These are phyloP conservation scores for Ennomos fuscantarius DNA, from an alignment of 2,888 invertebrate species.

Conservation along the genomic window DNA sequence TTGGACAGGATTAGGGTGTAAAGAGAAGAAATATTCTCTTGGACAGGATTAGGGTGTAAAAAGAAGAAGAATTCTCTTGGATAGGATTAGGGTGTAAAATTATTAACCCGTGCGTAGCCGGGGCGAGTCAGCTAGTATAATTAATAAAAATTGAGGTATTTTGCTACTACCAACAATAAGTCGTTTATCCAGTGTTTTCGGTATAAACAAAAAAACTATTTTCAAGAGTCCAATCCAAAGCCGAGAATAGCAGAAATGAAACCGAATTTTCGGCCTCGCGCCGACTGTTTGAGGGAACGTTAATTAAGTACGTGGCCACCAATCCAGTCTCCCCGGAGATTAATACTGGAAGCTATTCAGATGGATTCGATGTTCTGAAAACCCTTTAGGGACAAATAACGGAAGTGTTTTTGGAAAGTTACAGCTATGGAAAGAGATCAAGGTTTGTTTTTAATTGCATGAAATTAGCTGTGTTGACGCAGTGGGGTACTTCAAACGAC, in stretches of 20 bases:
- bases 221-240: neutral
- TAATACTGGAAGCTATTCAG: slow-evolving; percentile 32
- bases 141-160: neutral
- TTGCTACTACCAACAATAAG: neutral
- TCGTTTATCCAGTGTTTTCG: slow-evolving; percentile 4
- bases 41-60: no score
- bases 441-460: no score
- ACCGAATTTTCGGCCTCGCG: slow-evolving; percentile 24
- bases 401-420: neutral
- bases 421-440: no score
- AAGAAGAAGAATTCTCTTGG: no score
- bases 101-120: no score
- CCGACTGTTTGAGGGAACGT: slow-evolving; percentile 42
- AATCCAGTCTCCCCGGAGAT: slow-evolving; percentile 38
- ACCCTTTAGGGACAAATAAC: slow-evolving; percentile 10
- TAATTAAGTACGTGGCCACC: slow-evolving; percentile 56
- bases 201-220: slow-evolving; percentile 12
- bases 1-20: no score
- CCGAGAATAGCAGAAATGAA: slow-evolving; percentile 7
- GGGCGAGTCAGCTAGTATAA: no score
- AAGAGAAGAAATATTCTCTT: no score
- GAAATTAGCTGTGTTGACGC: no score
- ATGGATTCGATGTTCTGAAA: slow-evolving; percentile 35
- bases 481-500: no score
- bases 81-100: no score